phyloP scores from a whole-genome alignment of 64 coral and sea anemone species.

The Orbicella faveolata region DNA sequence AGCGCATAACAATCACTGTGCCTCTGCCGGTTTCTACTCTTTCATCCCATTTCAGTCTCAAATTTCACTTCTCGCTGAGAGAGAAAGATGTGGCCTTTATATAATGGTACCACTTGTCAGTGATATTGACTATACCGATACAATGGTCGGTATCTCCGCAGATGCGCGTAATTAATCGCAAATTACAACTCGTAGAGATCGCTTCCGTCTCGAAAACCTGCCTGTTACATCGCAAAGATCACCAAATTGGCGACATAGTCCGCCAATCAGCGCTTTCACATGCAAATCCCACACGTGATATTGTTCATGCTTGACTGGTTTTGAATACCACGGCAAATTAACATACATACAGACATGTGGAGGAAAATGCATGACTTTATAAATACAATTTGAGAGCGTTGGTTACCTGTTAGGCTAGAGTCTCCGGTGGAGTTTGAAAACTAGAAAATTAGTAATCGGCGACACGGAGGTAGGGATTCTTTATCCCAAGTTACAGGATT shows the following conservation, averaged over 20 bases:
- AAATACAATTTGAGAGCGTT: slow-evolving; percentile 24
- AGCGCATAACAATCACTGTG: too few species aligned
- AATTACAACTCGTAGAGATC: neutral
- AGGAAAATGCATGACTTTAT: slow-evolving; percentile 37
- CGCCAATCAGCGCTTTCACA: slow-evolving; percentile 30
- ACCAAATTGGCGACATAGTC: neutral
- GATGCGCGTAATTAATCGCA: too few species aligned
- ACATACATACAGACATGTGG: slow-evolving; percentile 54
- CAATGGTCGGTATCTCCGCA: neutral
- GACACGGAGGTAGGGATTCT: neutral
- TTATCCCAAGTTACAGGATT: neutral
- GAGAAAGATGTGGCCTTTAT: neutral
- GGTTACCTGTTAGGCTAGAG: neutral
- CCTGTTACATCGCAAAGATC: slow-evolving; percentile 7
- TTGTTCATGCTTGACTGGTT: slow-evolving; percentile 31
- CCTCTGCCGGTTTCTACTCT: neutral
- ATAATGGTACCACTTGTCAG: too few species aligned
- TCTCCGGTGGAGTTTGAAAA: neutral
- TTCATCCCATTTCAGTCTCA: neutral
- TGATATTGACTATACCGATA: too few species aligned
- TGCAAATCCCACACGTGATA: slow-evolving; percentile 46
- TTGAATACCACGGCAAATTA: slow-evolving; percentile 39
- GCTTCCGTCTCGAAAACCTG: slow-evolving; percentile 5
- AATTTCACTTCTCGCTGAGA: neutral
- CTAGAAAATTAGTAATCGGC: neutral